Evolutionary conservation across 2,888 invertebrate genomes (phyloP), one percentile per base, ranked within the genome.

Genomic region (Drosophila tripunctata): DNA sequence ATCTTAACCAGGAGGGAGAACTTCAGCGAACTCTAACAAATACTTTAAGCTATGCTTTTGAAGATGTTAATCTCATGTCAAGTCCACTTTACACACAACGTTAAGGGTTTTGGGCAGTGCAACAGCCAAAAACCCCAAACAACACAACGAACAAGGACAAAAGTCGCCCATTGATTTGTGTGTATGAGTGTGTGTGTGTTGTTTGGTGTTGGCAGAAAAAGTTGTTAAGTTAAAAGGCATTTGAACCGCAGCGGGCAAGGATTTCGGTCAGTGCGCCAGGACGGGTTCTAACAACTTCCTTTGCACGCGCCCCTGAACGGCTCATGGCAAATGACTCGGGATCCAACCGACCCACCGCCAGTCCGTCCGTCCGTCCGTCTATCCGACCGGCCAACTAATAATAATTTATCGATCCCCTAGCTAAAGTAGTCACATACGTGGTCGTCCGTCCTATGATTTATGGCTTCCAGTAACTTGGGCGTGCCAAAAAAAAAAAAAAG

Each of bases 191-290:
- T 31, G 51, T 43, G 15, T 61, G 2, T 54, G 60, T 50, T 68
- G 73, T 82, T 85, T 74, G 85, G 82, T 82, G 77, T 88, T 75
- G 75, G 78, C 89, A 80, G 87, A 86, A 85, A 87, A 88, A 88
- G 84, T 89, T 88, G 85, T 82, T 84, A 89, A 89, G 89, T 87
- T 88, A 87, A 88, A 87, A 88, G 84, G 88, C 88, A 78, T 85
- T 88, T 88, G 87, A 88, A 88, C 87, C 88, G 70, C 79, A 79
- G 73, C 70, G 78, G 48, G 74, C 82, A 66, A 78, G 74, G 82
- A 81, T 84, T 81, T 81, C 65, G 86, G 83, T 80, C 71, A 81
- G 69, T 61, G 69, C 58, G 79, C 80, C 73, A 63, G 75, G 76
- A 43, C 30, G 40, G 81, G 76, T 62, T 79, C 83, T 84, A 83